Evolutionary conservation across 2,113 vertebrate genomes (phyloP), one percentile per base, ranked within the genome.

Genomic region (Cepphus grylle): DNA sequence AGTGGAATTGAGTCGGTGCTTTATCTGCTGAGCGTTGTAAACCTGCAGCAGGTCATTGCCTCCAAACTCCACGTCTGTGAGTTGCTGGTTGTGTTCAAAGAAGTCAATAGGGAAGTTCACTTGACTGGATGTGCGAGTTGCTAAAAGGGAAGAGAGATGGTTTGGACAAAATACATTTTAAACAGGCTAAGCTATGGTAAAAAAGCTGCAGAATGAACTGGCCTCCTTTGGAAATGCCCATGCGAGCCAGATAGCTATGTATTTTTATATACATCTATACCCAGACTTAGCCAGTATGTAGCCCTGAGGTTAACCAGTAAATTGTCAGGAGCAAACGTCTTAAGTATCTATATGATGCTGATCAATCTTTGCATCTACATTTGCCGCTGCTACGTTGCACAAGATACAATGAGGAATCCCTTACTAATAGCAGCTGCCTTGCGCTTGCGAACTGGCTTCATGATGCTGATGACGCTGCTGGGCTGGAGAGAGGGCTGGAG

Each of bases 41-140:
- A 99, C 99, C 97, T 99, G 99, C 83, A 99, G 97, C 81, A 99
- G 98, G 94, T 99, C 99, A 25, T 99, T 99, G 47, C 99, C 99
- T 4, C 99, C 99, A 15, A 99, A 99, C 96, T 99, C 99, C 90
- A 99, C 99, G 10, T 99, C 99, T 6, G 99, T 99, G 81, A 99
- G 98, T 86, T 99, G 99, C 96, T 99, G 99, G 98, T 99, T 99
- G 98, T 99, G 99, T 85, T 99, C 99, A 84, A 99, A 99, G 98
- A 99, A 99, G 97, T 99, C 99, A n/a, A 99, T 99, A 38, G 99
- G 99, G 96, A 99, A 99, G n/a, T 98, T 99, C 94, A 99, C 99
- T 91, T 99, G 99, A 97, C 99, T 99, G 81, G 99, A 99, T 0
- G 99, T 98, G 59, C 99, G 99, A 8, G 99, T 99, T 40, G 99